Base-by-base conservation (phyloP, 2,113 vertebrate species). In the Lophotis ruficrista region DNA sequence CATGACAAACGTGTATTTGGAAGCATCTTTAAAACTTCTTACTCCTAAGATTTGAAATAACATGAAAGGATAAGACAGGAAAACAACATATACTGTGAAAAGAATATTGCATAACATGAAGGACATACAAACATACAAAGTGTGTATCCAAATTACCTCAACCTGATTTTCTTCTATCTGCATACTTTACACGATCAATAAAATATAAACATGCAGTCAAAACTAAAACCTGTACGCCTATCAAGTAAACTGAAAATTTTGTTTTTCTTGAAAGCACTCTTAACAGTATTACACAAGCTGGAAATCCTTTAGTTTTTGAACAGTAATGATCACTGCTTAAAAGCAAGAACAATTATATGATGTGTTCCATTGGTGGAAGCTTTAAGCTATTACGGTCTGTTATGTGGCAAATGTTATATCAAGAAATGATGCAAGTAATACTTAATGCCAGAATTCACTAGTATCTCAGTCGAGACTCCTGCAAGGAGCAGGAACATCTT, bases 401-500 rank as follows among this genome's bases (percentile, higher is more conserved):
- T 97, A 98, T 97, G 98, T 97, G 94, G 96, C 89, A 94, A 98
- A 97, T 97, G 96, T 98, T 98, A 97, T 97, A 97, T 98, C 98
- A 99, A 87, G 89, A 98, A 97, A 72, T 98, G 97, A 94, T 97
- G 96, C 95, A 98, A 98, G 93, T 97, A 97, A 98, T 98, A 98
- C 96, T 98, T 98, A 98, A 91, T 97, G 97, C 91, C 97, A 98
- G 97, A 98, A 97, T 98, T 97, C 96, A 96, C 95, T 82, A 98
- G 94, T 96, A 96, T 94, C 97, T 98, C 97, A 98, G 94, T 57
- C 73, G 33, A 96, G 82, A 96, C 75, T 90, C 41, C 41, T 15
- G 41, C 41, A 43, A 43, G 41, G 41, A 43, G 41, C 41, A 43
- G 14, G 41, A 15, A 43, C 41, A 43, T 43, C 14, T 15, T 6